These are phyloP conservation scores for Pedionomus torquatus DNA, from an alignment of 2,113 vertebrate genomes.

Conservation along the genomic window DNA sequence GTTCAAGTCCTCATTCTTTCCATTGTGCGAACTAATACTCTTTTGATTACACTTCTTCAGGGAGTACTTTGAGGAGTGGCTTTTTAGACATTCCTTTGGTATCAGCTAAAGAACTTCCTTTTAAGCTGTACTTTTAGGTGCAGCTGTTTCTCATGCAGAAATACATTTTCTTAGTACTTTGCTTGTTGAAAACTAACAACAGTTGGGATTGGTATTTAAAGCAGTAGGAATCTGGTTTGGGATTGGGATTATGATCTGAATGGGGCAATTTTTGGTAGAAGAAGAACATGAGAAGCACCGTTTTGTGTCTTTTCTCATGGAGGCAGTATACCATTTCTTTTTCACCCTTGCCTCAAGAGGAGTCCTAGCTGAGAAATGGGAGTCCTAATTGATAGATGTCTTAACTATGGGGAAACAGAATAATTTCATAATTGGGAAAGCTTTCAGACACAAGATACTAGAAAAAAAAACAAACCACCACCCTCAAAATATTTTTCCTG, in stretches of 20 bases:
- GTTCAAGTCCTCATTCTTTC: conserved; percentile 56
- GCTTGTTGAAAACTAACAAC: neutral
- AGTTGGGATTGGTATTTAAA: neutral
- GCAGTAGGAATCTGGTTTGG: neutral
- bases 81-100: conserved; percentile 36
- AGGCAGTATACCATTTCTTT: neutral
- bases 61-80: conserved; percentile 57
- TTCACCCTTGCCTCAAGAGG: neutral
- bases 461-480: neutral
- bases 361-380: neutral
- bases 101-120: conserved; percentile 9
- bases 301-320: neutral
- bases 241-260: neutral
- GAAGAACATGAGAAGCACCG: neutral
- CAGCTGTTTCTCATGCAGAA: neutral
- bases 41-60: neutral
- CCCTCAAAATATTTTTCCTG: neutral
- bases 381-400: accelerated
- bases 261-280: neutral
- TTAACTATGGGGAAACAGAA: neutral
- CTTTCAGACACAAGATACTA: neutral
- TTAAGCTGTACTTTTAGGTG: neutral
- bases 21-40: conserved; percentile 28
- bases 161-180: neutral
- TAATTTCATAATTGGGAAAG: neutral